phyloP scores from a whole-genome alignment of 2,888 invertebrate genomes.

The Acronicta leporina region DNA sequence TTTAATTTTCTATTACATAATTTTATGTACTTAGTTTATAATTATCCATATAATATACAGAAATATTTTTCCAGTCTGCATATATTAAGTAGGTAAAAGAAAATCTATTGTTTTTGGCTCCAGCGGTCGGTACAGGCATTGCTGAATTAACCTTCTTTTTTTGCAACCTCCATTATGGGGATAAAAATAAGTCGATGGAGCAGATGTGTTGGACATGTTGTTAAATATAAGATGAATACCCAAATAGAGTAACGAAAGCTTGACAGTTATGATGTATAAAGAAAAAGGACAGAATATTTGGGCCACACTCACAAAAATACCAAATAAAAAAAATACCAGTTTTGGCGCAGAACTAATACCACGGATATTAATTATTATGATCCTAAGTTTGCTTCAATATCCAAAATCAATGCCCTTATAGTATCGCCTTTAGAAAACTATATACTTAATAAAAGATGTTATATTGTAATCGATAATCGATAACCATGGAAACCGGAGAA shows the following conservation, averaged over 20 bases:
- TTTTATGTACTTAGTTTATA: neutral
- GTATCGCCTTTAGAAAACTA: too few species aligned
- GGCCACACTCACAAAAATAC: neutral
- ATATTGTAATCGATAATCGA: conserved; percentile 1
- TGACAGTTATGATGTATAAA: conserved; percentile 42
- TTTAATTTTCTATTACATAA: too few species aligned
- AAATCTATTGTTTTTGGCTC: too few species aligned
- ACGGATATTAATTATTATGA: too few species aligned
- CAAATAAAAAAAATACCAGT: too few species aligned
- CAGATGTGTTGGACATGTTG: conserved; percentile 55
- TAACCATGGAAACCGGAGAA: conserved; percentile 2
- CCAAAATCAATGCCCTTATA: too few species aligned
- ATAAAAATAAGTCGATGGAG: conserved; percentile 46
- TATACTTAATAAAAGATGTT: neutral
- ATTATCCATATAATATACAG: neutral
- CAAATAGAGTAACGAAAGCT: conserved; percentile 14
- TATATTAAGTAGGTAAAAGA: neutral
- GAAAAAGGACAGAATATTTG: conserved; percentile 13
- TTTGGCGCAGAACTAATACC: too few species aligned
- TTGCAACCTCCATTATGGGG: conserved; percentile 26
- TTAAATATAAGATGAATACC: conserved; percentile 51
- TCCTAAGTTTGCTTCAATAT: too few species aligned
- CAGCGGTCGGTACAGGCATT: too few species aligned
- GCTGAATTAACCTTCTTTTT: conserved; percentile 43
- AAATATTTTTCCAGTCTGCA: neutral